phyloP scores from a whole-genome alignment of 2,113 vertebrate genomes.

The Ivindomyrus marchei region DNA sequence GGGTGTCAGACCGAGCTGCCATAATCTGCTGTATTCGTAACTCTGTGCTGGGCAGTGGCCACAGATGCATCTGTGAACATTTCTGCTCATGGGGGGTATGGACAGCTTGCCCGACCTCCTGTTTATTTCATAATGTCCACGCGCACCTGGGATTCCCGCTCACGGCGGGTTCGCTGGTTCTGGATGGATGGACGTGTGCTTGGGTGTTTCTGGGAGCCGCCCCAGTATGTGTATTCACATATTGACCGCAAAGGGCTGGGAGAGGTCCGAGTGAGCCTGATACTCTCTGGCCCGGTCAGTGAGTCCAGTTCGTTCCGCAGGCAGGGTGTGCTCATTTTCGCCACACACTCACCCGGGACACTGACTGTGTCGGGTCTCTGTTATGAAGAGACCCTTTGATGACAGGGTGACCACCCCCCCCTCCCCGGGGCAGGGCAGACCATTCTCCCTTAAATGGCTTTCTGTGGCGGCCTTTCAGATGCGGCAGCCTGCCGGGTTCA shows the following conservation, averaged over 20 bases:
- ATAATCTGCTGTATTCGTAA: not conserved
- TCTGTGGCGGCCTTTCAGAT: not conserved
- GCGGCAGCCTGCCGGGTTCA: not conserved
- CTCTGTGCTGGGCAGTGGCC: not conserved
- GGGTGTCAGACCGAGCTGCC: not conserved
- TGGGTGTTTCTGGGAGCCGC: not conserved
- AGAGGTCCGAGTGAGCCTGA: not conserved
- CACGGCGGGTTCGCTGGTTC: not conserved
- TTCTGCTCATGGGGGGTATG: not conserved
- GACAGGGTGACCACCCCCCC: not conserved
- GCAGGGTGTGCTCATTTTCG: not conserved
- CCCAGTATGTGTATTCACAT: not conserved
- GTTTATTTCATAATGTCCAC: not conserved
- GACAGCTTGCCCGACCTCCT: not conserved
- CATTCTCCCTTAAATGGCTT: conserved; percentile 21
- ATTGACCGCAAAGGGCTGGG: not conserved
- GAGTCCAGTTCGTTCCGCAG: not conserved
- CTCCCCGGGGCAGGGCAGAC: not conserved
- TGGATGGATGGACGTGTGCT: not conserved
- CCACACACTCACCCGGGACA: not conserved
- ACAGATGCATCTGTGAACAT: not conserved
- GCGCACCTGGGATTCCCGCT: not conserved
- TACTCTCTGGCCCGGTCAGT: not conserved
- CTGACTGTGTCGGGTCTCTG: no score
- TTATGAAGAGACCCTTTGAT: conserved; percentile 6